Base-by-base conservation (phyloP, 2,797 vertebrate genomes). In the Lophotriccus pileatus region DNA sequence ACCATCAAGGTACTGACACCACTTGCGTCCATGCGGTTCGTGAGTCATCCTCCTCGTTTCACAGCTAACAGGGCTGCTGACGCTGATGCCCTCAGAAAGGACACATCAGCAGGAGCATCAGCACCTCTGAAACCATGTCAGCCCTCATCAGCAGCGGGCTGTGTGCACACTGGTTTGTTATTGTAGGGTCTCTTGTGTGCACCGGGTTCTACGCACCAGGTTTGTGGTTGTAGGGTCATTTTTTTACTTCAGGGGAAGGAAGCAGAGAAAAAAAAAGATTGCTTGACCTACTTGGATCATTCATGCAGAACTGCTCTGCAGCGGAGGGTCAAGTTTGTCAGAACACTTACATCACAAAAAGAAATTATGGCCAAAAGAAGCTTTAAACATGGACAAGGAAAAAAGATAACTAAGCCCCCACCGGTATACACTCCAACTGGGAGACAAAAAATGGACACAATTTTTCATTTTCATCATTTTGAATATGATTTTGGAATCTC, bases 31-130 rank as follows among this genome's bases (percentile, higher is more conserved):
- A 58, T 14, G 23, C 7, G 34, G 72, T 28, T 23, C 87, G 10
- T 87, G 95, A 95, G 87, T 94, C 95, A 95, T 63, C 78, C 69
- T 88, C 66, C 83, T 81, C 5, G 0, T 73, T 67, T 91, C 95
- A 88, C 95, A 95, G 74, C 78, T 70, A 86, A 27, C 75, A 44
- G 76, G 73, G 76, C 89, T 39, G 69, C 89, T 95, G 95, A 88
- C 2, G 50, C 69, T 41, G 73, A 27, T 93, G 87, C 7, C 89
- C 82, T 91, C 82, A n/a, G 79, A 94, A 93, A 74, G 94, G 87
- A 76, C 89, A 81, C 69, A 46, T 23, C 87, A 88, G 63, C 79
- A 46, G 94, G 79, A 76, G 74, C 84, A 89, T 23, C 81, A 23
- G 34, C 2, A 43, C 58, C 34, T 62, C 19, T 49, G 73, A 49